Percentiles rank a stretch among this genome's conserved stretches.
phyloP scores from a whole-genome alignment of 2,888 invertebrate species.

The Leucoma salicis region DNA sequence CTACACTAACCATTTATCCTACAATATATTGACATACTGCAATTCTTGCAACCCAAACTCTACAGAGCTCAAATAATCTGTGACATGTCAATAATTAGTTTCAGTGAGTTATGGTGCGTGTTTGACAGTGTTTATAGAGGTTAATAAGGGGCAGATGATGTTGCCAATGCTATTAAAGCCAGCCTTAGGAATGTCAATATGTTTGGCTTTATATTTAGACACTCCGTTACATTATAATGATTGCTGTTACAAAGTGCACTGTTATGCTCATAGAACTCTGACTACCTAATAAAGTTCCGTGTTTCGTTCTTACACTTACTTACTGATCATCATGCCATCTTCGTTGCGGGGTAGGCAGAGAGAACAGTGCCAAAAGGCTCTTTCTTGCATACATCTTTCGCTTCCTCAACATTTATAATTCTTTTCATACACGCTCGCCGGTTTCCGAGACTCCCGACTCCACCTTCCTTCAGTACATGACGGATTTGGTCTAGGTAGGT shows the following conservation, averaged over 20 bases:
- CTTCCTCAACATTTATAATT: no score
- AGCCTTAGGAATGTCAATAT: constrained; percentile 24
- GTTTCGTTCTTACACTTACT: no score
- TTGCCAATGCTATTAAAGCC: constrained; percentile 15
- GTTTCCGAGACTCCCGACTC: no score
- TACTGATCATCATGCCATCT: no score
- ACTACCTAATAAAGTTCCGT: no score
- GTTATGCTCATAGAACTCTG: no score
- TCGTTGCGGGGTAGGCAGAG: no score
- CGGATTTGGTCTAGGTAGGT: no score
- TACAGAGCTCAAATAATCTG: constrained; percentile 20
- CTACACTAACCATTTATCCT: constrained; percentile 53
- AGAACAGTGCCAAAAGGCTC: no score
- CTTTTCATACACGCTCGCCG: no score
- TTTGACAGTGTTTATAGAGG: constrained; percentile 57
- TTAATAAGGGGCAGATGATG: constrained; percentile 61
- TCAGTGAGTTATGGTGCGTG: constrained; percentile 58
- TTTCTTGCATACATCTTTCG: no score
- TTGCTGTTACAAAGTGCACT: background rate
- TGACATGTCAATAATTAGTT: constrained; percentile 63
- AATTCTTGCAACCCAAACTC: constrained; percentile 3
- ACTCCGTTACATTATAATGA: constrained; percentile 10
- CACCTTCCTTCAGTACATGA: no score
- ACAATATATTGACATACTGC: constrained; percentile 7
- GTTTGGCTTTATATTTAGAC: constrained; percentile 23